These are phyloP conservation scores for Papilio polyxenes DNA, from an alignment of 1,140 invertebrate genomes.

Conservation along the genomic window DNA sequence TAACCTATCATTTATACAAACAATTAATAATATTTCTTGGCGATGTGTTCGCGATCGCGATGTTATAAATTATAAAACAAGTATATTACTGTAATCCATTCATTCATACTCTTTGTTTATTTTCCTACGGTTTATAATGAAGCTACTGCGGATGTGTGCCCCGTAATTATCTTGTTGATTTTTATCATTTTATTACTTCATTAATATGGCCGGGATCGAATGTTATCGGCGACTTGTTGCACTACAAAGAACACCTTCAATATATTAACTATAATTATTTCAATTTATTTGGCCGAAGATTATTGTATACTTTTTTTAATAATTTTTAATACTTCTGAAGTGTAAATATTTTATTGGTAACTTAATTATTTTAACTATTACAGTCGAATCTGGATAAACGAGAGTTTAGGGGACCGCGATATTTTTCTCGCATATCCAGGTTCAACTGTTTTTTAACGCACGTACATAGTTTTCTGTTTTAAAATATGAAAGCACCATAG, in stretches of 20 bases:
- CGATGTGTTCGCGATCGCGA: neutral
- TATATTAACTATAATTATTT: neutral
- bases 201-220: neutral
- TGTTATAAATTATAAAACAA: conserved; percentile 23
- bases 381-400: too few species aligned
- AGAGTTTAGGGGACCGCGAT: too few species aligned
- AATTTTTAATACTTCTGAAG: too few species aligned
- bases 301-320: too few species aligned
- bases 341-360: too few species aligned
- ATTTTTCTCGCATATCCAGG: too few species aligned
- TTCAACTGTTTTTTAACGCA: too few species aligned
- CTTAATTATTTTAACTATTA: too few species aligned
- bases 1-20: neutral
- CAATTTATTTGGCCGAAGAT: too few species aligned
- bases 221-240: neutral
- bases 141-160: conserved; percentile 15
- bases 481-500: too few species aligned
- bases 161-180: neutral
- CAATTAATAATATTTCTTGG: neutral
- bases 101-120: conserved; percentile 24
- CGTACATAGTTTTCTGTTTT: too few species aligned
- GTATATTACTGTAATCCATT: neutral
- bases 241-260: neutral
- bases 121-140: neutral
- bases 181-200: neutral